phyloP scores from a whole-genome alignment of 1,140 invertebrate genomes.

The Drosophila santomea region DNA sequence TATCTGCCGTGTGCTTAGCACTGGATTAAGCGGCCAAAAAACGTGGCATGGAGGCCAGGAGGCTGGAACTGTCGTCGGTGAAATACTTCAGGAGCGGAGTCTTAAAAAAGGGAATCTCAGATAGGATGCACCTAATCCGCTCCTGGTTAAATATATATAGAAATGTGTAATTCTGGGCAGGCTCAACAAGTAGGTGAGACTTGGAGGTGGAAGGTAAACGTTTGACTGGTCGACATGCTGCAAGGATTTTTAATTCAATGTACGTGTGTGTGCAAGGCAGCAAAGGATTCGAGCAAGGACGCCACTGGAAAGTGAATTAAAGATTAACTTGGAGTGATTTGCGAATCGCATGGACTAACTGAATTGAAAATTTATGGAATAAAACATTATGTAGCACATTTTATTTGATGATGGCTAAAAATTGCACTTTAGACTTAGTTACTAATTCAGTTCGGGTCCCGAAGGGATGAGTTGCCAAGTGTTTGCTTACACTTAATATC shows the following conservation, averaged over 20 bases:
- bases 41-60: constrained; percentile 30
- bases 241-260: constrained; percentile 60
- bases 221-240: constrained; percentile 15
- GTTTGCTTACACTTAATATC: neutral
- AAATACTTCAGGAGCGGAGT: constrained; percentile 12
- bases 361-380: constrained; percentile 2
- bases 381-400: neutral
- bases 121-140: neutral
- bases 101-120: neutral
- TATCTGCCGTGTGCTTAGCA: constrained; percentile 73
- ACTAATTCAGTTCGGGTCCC: neutral
- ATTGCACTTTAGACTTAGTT: constrained; percentile 3
- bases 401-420: constrained; percentile 10
- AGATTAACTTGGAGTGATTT: constrained; percentile 25
- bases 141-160: constrained; percentile 23
- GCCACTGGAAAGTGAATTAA: constrained; percentile 32
- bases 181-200: constrained; percentile 59
- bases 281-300: constrained; percentile 23
- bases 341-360: neutral
- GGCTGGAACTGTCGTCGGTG: neutral
- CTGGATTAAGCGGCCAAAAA: constrained; percentile 70
- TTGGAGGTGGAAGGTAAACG: constrained; percentile 19
- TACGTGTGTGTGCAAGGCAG: constrained; percentile 49
- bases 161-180: constrained; percentile 13
- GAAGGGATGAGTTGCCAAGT: neutral